A percentile compares a stretch with the other conserved stretches of the same genome.
Evolutionary conservation across 2,888 invertebrate species (phyloP).

Genomic region (Limnephilus auricula): DNA sequence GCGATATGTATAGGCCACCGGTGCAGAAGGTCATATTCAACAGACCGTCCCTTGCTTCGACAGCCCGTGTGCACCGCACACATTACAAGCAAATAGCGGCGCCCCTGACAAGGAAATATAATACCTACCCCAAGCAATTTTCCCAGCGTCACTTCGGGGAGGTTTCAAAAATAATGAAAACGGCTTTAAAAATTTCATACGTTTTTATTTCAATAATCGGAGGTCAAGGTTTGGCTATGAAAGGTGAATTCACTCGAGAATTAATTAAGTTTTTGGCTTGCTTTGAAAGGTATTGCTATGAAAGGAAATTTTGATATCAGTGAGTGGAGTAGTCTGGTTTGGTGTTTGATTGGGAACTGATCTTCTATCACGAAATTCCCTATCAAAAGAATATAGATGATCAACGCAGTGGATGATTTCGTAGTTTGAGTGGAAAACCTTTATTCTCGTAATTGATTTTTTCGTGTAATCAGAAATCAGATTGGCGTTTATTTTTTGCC

Average conservation of each 20-base stretch:
- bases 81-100: no score
- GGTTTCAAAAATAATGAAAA: constrained; percentile 25
- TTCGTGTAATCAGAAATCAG: not conserved
- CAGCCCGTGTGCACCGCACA: no score
- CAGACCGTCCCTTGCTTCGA: no score
- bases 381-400: not conserved
- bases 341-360: not conserved
- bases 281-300: not conserved
- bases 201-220: not conserved
- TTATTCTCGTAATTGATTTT: not conserved
- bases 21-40: no score
- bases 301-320: not conserved
- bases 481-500: not conserved
- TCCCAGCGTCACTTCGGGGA: constrained; percentile 7
- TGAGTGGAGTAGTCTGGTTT: not conserved
- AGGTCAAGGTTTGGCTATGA: not conserved
- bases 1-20: no score
- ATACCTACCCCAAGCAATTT: constrained; percentile 31
- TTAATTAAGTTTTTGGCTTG: not conserved
- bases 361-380: not conserved
- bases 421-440: not conserved
- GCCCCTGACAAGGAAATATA: not conserved
- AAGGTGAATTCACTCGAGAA: not conserved
- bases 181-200: not conserved
- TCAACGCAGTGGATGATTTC: not conserved